phyloP scores from a whole-genome alignment of 1,140 invertebrate species.

The Apis dorsata region DNA sequence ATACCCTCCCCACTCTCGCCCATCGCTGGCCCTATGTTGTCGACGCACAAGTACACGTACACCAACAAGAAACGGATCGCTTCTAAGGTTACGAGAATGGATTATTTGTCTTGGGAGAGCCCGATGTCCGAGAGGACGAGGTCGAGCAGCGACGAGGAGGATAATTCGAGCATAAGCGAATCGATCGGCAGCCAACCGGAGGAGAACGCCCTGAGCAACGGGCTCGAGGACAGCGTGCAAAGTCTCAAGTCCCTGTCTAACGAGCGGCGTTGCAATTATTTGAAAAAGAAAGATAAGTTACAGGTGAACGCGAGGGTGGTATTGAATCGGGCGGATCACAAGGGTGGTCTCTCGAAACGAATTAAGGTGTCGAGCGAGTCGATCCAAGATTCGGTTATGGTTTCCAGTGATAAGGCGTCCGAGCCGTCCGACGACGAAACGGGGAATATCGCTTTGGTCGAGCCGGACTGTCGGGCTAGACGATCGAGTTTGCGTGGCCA shows the following conservation, averaged over 20 bases:
- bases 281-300: constrained; percentile 73
- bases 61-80: constrained; percentile 74
- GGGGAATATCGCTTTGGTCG: constrained; percentile 61
- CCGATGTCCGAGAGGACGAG: constrained; percentile 71
- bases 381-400: constrained; percentile 57
- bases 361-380: constrained; percentile 57
- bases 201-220: constrained; percentile 71
- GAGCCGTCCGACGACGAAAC: constrained; percentile 75
- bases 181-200: constrained; percentile 72
- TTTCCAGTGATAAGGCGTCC: constrained; percentile 72
- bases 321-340: constrained; percentile 71
- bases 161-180: constrained; percentile 71
- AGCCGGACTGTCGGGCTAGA: constrained; percentile 75
- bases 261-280: constrained; percentile 65
- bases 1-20: constrained; percentile 77
- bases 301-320: constrained; percentile 73
- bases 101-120: constrained; percentile 74
- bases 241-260: constrained; percentile 54
- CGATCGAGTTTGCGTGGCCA: constrained; percentile 79
- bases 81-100: constrained; percentile 65
- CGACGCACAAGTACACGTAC: constrained; percentile 78
- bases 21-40: constrained; percentile 74
- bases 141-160: constrained; percentile 73
- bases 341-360: constrained; percentile 58
- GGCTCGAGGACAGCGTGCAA: constrained; percentile 67